phyloP scores from a whole-genome alignment of 2,888 invertebrate species.

The Carterocephalus palaemon region DNA sequence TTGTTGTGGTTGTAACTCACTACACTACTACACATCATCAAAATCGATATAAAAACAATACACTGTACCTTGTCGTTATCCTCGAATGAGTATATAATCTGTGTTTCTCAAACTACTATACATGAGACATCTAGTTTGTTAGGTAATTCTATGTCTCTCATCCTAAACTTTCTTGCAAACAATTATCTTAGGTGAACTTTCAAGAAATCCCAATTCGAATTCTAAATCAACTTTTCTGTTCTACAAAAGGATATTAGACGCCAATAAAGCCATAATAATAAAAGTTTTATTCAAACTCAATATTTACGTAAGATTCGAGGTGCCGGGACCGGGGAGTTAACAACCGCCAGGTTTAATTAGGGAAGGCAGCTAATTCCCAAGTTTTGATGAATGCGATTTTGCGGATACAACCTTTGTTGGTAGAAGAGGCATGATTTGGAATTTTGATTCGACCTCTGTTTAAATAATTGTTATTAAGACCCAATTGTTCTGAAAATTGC shows the following conservation, averaged over 20 bases:
- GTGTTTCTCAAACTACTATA: too few relatives aligned
- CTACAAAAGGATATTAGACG: slow-evolving; percentile 41
- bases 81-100: too few relatives aligned
- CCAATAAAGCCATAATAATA: slow-evolving; percentile 61
- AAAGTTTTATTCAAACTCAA: slow-evolving; percentile 67
- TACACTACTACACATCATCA: too few relatives aligned
- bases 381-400: slow-evolving; percentile 77
- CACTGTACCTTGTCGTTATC: too few relatives aligned
- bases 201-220: slow-evolving; percentile 36
- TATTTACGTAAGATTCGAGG: slow-evolving; percentile 62
- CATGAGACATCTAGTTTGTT: too few relatives aligned
- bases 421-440: slow-evolving; percentile 53
- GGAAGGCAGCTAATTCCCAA: slow-evolving; percentile 69
- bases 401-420: slow-evolving; percentile 50
- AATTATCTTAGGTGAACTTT: slow-evolving; percentile 20
- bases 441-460: slow-evolving; percentile 66
- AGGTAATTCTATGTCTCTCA: background rate
- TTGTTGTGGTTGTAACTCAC: too few relatives aligned
- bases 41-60: too few relatives aligned
- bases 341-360: slow-evolving; percentile 73
- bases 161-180: slow-evolving; percentile 12
- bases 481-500: slow-evolving; percentile 26
- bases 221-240: slow-evolving; percentile 38
- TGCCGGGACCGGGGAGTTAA: slow-evolving; percentile 46
- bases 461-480: slow-evolving; percentile 58